A percentile compares a stretch with the other conserved stretches of the same genome.
phyloP scores from a whole-genome alignment of 2,797 vertebrate species.

The Sciurus carolinensis region DNA sequence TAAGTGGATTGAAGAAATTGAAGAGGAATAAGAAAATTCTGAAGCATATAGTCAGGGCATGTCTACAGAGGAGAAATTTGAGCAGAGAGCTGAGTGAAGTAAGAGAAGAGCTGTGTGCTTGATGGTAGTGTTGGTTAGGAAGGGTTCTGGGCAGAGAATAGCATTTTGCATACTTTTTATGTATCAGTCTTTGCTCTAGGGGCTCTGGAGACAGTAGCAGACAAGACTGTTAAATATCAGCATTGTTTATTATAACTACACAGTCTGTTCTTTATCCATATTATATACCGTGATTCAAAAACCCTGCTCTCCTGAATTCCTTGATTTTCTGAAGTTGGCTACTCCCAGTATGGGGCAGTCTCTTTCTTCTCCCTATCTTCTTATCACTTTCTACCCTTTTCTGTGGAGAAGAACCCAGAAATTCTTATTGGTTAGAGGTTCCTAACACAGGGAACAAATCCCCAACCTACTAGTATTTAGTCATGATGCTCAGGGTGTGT shows the following conservation, averaged over 20 bases:
- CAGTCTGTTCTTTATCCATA: conserved; percentile 33
- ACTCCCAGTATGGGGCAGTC: neutral
- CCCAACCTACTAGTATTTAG: neutral
- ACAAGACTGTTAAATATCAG: conserved; percentile 16
- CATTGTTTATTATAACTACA: conserved; percentile 20
- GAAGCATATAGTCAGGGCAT: neutral
- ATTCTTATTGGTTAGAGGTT: neutral
- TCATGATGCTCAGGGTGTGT: conserved; percentile 40
- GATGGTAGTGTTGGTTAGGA: neutral
- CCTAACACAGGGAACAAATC: neutral
- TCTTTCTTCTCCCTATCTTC: neutral
- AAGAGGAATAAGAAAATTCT: neutral
- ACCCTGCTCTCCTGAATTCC: conserved; percentile 61
- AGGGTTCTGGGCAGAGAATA: neutral
- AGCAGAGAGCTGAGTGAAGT: conserved; percentile 1
- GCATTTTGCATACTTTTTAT: neutral
- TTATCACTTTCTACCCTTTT: conserved; percentile 52
- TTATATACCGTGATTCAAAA: conserved; percentile 16
- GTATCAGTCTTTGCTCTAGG: neutral
- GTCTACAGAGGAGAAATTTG: neutral
- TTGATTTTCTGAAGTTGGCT: conserved; percentile 69
- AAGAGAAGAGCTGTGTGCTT: neutral
- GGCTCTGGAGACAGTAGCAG: neutral
- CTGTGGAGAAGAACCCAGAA: conserved; percentile 8
- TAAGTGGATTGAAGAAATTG: neutral